These are phyloP conservation scores for Aplysia californica DNA, from an alignment of 1,140 invertebrate species.

Conservation along the genomic window DNA sequence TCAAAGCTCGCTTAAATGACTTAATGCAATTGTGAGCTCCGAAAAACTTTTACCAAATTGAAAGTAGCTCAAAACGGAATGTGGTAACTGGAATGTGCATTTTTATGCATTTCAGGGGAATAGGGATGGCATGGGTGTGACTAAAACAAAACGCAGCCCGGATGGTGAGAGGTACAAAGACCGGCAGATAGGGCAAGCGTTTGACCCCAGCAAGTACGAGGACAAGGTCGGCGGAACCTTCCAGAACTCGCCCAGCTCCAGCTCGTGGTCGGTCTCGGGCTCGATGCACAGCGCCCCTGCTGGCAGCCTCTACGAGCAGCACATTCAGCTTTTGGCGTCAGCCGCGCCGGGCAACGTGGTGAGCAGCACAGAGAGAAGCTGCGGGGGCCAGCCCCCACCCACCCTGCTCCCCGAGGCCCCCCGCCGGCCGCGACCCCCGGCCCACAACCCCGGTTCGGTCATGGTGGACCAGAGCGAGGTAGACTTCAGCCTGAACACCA, in stretches of 20 bases:
- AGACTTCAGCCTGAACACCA: constrained; percentile 52
- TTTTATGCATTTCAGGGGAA: too few species aligned
- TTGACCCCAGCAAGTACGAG: not conserved
- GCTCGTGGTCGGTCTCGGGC: not conserved
- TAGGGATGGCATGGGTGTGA: too few species aligned
- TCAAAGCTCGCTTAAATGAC: too few species aligned
- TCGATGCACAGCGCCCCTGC: not conserved
- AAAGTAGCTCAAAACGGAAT: too few species aligned
- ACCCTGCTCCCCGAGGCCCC: not conserved
- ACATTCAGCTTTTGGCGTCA: too few species aligned
- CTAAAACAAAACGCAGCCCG: too few species aligned
- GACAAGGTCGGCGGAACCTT: not conserved
- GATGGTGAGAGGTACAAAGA: too few species aligned
- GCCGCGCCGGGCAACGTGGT: constrained; percentile 20
- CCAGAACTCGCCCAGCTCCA: not conserved
- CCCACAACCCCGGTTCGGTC: constrained; percentile 14
- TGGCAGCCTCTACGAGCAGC: not conserved
- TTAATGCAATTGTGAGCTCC: too few species aligned
- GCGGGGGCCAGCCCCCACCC: constrained; percentile 26
- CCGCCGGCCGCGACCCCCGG: not conserved
- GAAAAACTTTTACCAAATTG: too few species aligned
- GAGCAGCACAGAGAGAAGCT: constrained; percentile 36
- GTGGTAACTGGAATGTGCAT: too few species aligned
- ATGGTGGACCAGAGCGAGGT: constrained; percentile 39
- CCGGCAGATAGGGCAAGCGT: too few species aligned